Conservation (phyloP, 1,140 invertebrate species). For the Littorina saxatilis region DNA sequence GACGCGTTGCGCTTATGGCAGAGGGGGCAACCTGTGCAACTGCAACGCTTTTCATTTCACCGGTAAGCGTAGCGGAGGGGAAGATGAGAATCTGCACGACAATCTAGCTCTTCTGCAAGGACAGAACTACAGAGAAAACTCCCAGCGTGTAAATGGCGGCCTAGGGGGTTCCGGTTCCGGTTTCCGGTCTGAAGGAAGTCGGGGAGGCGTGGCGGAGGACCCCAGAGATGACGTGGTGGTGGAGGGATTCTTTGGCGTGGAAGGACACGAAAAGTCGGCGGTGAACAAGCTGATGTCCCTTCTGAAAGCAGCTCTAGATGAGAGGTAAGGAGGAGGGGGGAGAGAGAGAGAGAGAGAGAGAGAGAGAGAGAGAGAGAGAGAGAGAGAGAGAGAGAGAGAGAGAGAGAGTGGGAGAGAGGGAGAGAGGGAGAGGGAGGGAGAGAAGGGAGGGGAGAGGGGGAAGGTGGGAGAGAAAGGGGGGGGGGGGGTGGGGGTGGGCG, state of each 20-base stretch:
- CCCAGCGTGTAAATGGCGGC: neutral
- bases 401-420: too few species aligned
- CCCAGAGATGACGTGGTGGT: neutral
- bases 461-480: too few species aligned
- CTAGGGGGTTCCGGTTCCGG: neutral
- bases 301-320: neutral
- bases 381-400: too few species aligned
- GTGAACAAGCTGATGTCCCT: neutral
- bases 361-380: too few species aligned
- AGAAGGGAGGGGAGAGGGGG: too few species aligned
- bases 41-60: constrained; percentile 51
- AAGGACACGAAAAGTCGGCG: neutral
- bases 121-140: neutral
- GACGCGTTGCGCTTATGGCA: constrained; percentile 32
- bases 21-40: constrained; percentile 45
- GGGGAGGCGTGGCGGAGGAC: neutral
- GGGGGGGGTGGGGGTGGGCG: too few species aligned
- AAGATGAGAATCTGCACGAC: neutral
- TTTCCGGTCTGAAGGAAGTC: neutral
- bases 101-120: neutral
- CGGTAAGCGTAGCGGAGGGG: constrained; percentile 40
- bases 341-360: too few species aligned
- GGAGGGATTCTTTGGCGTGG: neutral
- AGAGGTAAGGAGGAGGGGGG: constrained; percentile 14
- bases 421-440: too few species aligned